phyloP scores from a whole-genome alignment of 2,113 vertebrate genomes.

The Gymnobelideus leadbeateri region DNA sequence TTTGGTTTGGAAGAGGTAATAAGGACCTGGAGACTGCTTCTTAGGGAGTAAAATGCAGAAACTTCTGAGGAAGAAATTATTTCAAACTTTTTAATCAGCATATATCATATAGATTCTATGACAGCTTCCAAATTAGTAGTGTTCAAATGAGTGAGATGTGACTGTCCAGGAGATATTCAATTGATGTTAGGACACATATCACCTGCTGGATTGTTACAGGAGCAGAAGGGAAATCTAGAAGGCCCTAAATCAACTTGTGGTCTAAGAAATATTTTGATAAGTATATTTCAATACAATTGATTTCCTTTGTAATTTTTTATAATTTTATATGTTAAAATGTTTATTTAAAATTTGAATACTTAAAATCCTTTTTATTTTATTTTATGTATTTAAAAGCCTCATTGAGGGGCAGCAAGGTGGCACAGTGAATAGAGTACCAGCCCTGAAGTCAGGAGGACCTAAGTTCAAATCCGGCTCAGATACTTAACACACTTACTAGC shows the following conservation, averaged over 20 bases:
- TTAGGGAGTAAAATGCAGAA: background rate
- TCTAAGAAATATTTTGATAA: background rate
- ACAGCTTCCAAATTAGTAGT: background rate
- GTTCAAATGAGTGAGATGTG: background rate
- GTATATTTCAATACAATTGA: background rate
- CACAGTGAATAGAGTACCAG: no score
- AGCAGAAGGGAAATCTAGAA: background rate
- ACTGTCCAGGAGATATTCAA: background rate
- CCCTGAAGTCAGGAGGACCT: no score
- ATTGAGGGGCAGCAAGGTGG: background rate
- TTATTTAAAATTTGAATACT: background rate
- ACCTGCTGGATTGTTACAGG: background rate
- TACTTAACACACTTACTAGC: no score
- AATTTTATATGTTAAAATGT: background rate
- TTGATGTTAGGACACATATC: background rate
- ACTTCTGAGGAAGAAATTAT: background rate
- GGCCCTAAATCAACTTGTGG: background rate
- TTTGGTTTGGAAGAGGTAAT: background rate
- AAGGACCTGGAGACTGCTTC: background rate
- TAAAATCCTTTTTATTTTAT: background rate
- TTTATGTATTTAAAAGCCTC: background rate
- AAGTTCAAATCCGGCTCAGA: no score
- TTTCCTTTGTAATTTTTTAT: background rate
- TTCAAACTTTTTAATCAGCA: background rate
- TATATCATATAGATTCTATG: background rate